Evolutionary conservation across 2,113 vertebrate species (phyloP).

Genomic region (Datnioides undecimradiatus): DNA sequence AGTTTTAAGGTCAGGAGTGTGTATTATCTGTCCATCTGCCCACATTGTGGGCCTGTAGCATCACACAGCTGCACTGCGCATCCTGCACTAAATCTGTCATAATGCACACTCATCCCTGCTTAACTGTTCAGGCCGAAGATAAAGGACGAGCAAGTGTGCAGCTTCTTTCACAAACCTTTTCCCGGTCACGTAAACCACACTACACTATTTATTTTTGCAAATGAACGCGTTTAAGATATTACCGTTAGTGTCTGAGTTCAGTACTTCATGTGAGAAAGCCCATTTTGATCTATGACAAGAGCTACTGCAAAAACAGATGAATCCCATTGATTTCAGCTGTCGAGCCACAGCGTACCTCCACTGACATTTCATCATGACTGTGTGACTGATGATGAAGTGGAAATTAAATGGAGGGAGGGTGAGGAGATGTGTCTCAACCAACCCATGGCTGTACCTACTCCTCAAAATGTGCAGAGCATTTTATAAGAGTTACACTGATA

Average conservation of each 20-base stretch:
- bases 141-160: constrained; percentile 20
- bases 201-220: background rate
- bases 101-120: constrained; percentile 30
- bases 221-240: background rate
- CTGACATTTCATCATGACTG: constrained; percentile 26
- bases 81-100: constrained; percentile 41
- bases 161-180: background rate
- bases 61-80: constrained; percentile 35
- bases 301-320: background rate
- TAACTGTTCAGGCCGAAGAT: constrained; percentile 11
- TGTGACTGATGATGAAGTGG: constrained; percentile 19
- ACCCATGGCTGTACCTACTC: background rate
- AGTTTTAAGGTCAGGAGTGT: constrained; percentile 6
- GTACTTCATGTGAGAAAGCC: background rate
- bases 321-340: constrained; percentile 12
- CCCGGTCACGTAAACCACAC: background rate
- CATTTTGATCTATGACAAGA: background rate
- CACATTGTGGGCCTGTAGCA: background rate
- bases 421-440: constrained; percentile 12
- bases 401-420: constrained; percentile 9
- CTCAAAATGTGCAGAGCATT: background rate
- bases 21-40: constrained; percentile 39
- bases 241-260: background rate
- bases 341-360: background rate
- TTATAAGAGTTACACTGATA: background rate